Conservation (phyloP, 2,113 vertebrate species). For the Apistogramma diplotaenia region DNA sequence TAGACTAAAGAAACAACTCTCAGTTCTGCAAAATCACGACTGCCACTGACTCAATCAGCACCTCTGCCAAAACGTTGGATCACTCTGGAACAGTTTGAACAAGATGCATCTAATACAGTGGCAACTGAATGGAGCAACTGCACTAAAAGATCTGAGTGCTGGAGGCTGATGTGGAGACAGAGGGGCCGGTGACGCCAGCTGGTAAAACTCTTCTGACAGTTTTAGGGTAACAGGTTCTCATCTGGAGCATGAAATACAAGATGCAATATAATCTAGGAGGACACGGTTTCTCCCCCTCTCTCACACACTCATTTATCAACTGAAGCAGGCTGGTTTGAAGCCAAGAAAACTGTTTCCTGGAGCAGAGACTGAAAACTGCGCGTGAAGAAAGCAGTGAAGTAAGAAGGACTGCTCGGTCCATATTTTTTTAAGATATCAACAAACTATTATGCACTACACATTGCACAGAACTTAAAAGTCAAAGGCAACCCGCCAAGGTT, state of each 20-base stretch:
- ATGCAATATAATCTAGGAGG: constrained; percentile 11
- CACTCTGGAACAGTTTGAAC: background rate
- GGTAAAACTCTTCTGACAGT: constrained; percentile 17
- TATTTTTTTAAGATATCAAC: background rate
- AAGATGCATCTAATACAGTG: background rate
- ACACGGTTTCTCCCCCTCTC: background rate
- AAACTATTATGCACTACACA: background rate
- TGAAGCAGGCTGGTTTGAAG: background rate
- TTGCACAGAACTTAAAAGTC: background rate
- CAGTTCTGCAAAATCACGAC: background rate
- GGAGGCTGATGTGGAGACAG: background rate
- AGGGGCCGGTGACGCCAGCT: background rate
- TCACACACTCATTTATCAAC: background rate
- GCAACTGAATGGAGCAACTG: background rate
- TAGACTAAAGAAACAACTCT: background rate
- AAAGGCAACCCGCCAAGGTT: background rate
- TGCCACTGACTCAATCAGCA: too few species aligned
- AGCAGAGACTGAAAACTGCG: background rate
- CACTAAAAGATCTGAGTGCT: background rate
- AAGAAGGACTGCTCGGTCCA: background rate
- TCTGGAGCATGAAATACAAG: constrained; percentile 34
- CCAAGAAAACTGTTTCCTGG: constrained; percentile 15
- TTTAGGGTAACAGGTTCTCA: constrained; percentile 31
- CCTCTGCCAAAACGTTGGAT: background rate
- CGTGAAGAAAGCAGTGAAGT: background rate